Base-by-base conservation (phyloP, 2,888 invertebrate species). In the Aromia moschata region DNA sequence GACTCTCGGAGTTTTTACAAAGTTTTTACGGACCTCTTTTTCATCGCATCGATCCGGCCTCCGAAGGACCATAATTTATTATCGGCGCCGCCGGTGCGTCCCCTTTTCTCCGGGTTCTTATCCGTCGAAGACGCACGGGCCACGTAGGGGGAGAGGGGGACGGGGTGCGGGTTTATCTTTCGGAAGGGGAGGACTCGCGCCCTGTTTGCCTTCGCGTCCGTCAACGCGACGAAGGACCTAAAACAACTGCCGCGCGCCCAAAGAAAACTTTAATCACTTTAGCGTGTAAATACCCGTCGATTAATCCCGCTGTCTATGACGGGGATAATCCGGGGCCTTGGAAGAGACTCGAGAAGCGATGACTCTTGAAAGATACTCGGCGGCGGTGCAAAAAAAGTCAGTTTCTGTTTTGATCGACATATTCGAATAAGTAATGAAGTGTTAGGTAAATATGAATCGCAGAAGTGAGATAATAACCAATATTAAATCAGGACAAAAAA, bases 181-280 rank as follows among this genome's bases (percentile, higher is more conserved):
- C 38, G 20, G 12, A 25, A 10, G 15, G 38, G 30, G 49, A 25
- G 38, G 36, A 49, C 5, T n/a, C 20, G 7, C 38, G 37, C 49
- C 38, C 36, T 49, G 49, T 49, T 49, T 49, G 16, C 49, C 25
- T 18, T 20, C 14, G 25, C 25, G 49, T 49, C 38, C 49, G 49
- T 37, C 49, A 38, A 18, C 37, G 37, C 7, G 5, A 16, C 9
- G 37, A 33, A 49, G 49, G 25, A 38, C 18, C 49, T 25, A 30
- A 37, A 38, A 16, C 49, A 38, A 14, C 38, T 12, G 33, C 30
- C 20, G 37, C 36, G 12, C 38, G 49, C 5, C 49, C 49, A 38
- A 25, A 20, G 49, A 49, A 49, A 49, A 38, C 38, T 37, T 38
- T 49, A 38, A 49, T 49, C 49, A 49, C 49, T 49, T 49, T 49